A percentile compares a stretch with the other conserved stretches of the same genome.
These are phyloP conservation scores for Stenolophus ochropezus DNA, from an alignment of 2,888 invertebrate genomes.

Conservation along the genomic window DNA sequence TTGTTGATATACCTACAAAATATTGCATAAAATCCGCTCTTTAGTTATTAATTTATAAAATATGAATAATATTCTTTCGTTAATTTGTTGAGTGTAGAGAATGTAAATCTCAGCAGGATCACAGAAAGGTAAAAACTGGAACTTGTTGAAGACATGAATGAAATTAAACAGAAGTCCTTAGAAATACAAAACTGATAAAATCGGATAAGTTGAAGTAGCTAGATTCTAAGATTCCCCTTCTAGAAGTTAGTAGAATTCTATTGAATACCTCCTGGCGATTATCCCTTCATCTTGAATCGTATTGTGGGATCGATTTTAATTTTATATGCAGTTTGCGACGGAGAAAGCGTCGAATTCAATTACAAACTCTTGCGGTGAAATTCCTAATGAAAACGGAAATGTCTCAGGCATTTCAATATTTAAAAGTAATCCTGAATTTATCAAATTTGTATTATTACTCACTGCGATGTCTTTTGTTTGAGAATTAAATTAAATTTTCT, in stretches of 20 bases:
- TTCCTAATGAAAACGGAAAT: conserved; percentile 29
- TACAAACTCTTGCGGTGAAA: conserved; percentile 17
- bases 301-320: conserved; percentile 49
- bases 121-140: neutral
- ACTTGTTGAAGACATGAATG: neutral
- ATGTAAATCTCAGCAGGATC: too few relatives aligned
- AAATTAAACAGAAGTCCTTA: neutral
- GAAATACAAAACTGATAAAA: neutral
- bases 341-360: conserved; percentile 40
- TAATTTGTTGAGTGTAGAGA: too few relatives aligned
- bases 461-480: conserved; percentile 11
- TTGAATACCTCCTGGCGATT: conserved; percentile 4
- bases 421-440: conserved; percentile 38
- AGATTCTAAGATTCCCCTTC: neutral
- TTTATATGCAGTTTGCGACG: conserved; percentile 50
- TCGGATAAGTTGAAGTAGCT: neutral
- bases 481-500: conserved; percentile 12
- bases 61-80: too few relatives aligned
- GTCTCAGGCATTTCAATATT: conserved; percentile 33
- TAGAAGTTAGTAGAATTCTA: neutral
- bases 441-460: conserved; percentile 19
- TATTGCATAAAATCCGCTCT: too few relatives aligned
- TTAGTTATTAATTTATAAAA: too few relatives aligned
- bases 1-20: too few relatives aligned
- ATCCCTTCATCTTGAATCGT: conserved; percentile 38